These are phyloP conservation scores for Ginglymostoma cirratum DNA, from an alignment of 2,113 vertebrate genomes.

Conservation along the genomic window DNA sequence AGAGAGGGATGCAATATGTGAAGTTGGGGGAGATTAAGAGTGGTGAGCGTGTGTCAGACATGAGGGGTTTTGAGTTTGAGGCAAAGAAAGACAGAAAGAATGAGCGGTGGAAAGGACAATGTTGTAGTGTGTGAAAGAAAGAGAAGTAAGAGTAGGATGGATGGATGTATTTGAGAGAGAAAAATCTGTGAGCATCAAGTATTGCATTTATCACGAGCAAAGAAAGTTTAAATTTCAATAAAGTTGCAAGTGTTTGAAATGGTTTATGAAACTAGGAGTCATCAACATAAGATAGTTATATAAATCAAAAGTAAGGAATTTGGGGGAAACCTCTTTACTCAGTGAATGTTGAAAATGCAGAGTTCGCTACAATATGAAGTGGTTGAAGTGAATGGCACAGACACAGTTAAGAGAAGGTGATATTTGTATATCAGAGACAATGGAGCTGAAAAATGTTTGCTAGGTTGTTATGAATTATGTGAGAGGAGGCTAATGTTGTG, in stretches of 20 bases:
- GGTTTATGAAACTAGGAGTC: background rate
- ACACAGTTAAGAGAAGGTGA: too few species aligned
- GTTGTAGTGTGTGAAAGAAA: background rate
- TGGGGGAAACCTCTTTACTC: too few species aligned
- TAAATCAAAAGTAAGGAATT: too few species aligned
- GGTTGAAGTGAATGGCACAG: too few species aligned
- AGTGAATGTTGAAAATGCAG: too few species aligned
- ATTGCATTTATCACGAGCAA: background rate
- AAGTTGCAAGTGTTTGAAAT: background rate
- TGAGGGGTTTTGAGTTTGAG: background rate
- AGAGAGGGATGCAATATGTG: background rate
- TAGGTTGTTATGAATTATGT: background rate
- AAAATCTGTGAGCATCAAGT: background rate
- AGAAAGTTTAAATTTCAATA: background rate
- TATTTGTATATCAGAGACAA: background rate
- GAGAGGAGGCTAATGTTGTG: background rate
- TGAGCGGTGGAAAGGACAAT: background rate
- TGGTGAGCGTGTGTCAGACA: background rate
- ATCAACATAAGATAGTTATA: background rate
- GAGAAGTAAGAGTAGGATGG: background rate
- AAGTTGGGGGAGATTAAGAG: background rate
- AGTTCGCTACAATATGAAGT: too few species aligned
- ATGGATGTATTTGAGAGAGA: background rate
- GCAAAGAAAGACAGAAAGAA: background rate
- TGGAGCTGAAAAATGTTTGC: background rate